These are phyloP conservation scores for Eupithecia inturbata DNA, from an alignment of 2,888 invertebrate genomes.

Conservation along the genomic window DNA sequence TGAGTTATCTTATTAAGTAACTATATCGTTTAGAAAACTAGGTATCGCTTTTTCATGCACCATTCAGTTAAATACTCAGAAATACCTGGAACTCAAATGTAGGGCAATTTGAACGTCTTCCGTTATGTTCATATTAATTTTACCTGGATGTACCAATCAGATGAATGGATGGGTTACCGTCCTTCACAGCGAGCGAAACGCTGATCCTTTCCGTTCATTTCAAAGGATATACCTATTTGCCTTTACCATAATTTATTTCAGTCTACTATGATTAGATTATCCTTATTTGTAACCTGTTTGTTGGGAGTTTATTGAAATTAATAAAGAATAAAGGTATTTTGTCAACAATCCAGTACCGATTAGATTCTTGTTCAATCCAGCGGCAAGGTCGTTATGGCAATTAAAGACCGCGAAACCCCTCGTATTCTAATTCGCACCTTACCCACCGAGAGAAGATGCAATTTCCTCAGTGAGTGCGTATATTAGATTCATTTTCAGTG, in stretches of 20 bases:
- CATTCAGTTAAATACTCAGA: neutral
- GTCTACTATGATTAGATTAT: neutral
- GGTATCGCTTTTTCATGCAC: neutral
- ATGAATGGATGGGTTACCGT: slow-evolving; percentile 30
- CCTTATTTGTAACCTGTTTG: neutral
- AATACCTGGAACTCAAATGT: neutral
- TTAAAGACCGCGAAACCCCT: slow-evolving; percentile 44
- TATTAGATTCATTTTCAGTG: slow-evolving; percentile 46
- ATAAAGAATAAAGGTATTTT: slow-evolving; percentile 16
- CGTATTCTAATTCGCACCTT: slow-evolving; percentile 48
- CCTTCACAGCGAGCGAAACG: slow-evolving; percentile 23
- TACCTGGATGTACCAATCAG: slow-evolving; percentile 35
- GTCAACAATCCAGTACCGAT: slow-evolving; percentile 59
- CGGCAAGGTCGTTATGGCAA: slow-evolving; percentile 58
- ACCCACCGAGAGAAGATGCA: slow-evolving; percentile 40
- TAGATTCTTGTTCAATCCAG: slow-evolving; percentile 54
- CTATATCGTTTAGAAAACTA: neutral
- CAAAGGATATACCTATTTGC: slow-evolving; percentile 1
- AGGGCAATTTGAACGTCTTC: slow-evolving; percentile 20
- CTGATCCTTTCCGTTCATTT: slow-evolving; percentile 32
- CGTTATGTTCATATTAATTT: slow-evolving; percentile 27
- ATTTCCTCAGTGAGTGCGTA: slow-evolving; percentile 40
- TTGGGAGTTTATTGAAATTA: slow-evolving; percentile 10
- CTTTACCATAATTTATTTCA: neutral
- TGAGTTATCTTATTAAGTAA: neutral